Base-by-base conservation (phyloP, 2,113 vertebrate genomes). In the Zosterops borbonicus region DNA sequence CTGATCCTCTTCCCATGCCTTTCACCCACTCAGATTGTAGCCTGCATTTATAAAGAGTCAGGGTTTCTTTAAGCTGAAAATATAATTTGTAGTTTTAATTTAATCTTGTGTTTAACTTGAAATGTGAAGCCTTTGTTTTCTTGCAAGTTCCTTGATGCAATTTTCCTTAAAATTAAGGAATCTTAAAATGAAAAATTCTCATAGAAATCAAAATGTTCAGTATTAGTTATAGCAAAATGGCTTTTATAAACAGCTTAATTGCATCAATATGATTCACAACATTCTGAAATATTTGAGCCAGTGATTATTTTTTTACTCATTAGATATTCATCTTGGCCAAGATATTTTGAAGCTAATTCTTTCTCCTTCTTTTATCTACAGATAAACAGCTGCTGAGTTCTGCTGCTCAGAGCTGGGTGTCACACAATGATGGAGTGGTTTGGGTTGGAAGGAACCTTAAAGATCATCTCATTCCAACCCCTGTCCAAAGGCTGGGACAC, bases 121-220 rank as follows among this genome's bases (percentile, higher is more conserved):
- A 95, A 65, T 12, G 17, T 10, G 8, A 62, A 56, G 47, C 6
- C 7, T 69, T 53, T 33, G 1, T 29, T 81, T 91, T 59, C 42
- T 59, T 91, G 1, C 0, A 53, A 74, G 39, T 17, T 77, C 39
- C 7, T 83, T 67, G 35, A 19, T 7, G 5, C 0, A 2, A 27
- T 42, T 92, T 63, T 59, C 39, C n/a, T 81, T 58, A 39, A 80
- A 86, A 24, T 35, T 44, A 87, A 81, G 25, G 59, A 58, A 76
- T 39, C 5, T 25, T 42, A 24, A 85, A 64, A 44, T 8, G 15
- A 81, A 81, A 63, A 37, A 35, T 35, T 87, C 35, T 65, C 35
- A 49, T 3, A 53, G 39, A 76, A 83, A 80, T 41, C 2, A 29
- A 76, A 80, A 80, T 5, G 5, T n/a, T 90, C 29, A 1, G 14